Base-by-base conservation (phyloP, 2,888 invertebrate genomes). In the Beris morrisii region DNA sequence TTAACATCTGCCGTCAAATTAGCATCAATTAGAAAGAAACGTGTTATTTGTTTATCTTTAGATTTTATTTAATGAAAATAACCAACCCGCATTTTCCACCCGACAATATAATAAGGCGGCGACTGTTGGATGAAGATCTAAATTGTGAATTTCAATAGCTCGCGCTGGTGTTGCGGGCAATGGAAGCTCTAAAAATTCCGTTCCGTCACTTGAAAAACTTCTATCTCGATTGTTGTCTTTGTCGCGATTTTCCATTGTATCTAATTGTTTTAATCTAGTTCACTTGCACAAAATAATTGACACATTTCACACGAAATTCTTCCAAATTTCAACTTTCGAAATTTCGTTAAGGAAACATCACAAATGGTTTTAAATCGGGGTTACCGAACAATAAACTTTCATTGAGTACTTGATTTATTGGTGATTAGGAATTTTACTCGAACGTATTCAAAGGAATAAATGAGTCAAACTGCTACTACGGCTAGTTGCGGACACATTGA, bases 141-240 rank as follows among this genome's bases (percentile, higher is more conserved):
- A 59, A 65, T 67, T 69, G 44, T 67, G 59, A 31, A 67, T 63
- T 63, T 69, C 63, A 43, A 69, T 56, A 15, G 65, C 67, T n/a
- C 55, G 50, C 11, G 45, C 64, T 50, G 56, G 53, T 15, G 45
- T 32, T 15, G 52, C 38, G 45, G 66, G 66, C 44, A 57, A 13
- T 1, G 67, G 67, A 31, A 70, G 64, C 22, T 71, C 71, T 63
- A 71, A 57, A 59, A 70, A 71, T 65, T 70, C 71, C 28, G 70
- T 70, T 28, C 61, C 66, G 59, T 71, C 71, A 68, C 70, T 71
- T 15, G 71, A 71, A 52, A 68, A 59, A 65, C 70, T 70, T 58
- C 65, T 56, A 64, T 70, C 70, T 56, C 57, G 48, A 38, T 28
- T 44, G 43, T 45, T 53, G 31, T 64, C 64, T 22, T 30, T 15